Conservation (phyloP, 2,113 vertebrate species). For the Tringa solitaria region DNA sequence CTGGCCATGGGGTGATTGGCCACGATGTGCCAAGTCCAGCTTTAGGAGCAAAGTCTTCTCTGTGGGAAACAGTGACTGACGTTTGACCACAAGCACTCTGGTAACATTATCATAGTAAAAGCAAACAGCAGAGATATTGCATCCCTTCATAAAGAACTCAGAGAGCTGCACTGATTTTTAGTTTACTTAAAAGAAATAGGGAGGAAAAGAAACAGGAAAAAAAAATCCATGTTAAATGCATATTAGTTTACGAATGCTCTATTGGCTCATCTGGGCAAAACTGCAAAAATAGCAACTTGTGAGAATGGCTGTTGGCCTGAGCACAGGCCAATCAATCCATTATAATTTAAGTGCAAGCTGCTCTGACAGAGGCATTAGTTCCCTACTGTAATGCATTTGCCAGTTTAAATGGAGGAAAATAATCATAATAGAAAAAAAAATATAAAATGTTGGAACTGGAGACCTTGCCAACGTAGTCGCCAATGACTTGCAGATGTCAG, state of each 20-base stretch:
- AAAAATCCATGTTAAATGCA: neutral
- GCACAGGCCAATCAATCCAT: neutral
- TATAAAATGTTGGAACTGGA: neutral
- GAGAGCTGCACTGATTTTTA: neutral
- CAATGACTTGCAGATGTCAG: neutral
- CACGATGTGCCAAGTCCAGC: neutral
- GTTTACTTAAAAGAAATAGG: neutral
- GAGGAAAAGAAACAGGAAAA: neutral
- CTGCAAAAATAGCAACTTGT: neutral
- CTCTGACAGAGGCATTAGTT: neutral
- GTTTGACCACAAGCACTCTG: neutral
- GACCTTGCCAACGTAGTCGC: neutral
- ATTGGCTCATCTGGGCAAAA: neutral
- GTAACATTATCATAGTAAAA: neutral
- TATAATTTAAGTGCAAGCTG: conserved; percentile 13
- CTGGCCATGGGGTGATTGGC: neutral
- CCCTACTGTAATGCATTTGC: neutral
- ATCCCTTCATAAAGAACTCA: neutral
- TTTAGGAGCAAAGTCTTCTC: neutral
- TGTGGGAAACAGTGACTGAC: neutral
- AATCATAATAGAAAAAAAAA: neutral
- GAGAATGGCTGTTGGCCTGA: neutral
- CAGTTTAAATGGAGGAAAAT: neutral
- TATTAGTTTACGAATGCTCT: neutral
- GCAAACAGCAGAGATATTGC: neutral